phyloP scores from a whole-genome alignment of 1,140 invertebrate genomes.

The Atta texana region DNA sequence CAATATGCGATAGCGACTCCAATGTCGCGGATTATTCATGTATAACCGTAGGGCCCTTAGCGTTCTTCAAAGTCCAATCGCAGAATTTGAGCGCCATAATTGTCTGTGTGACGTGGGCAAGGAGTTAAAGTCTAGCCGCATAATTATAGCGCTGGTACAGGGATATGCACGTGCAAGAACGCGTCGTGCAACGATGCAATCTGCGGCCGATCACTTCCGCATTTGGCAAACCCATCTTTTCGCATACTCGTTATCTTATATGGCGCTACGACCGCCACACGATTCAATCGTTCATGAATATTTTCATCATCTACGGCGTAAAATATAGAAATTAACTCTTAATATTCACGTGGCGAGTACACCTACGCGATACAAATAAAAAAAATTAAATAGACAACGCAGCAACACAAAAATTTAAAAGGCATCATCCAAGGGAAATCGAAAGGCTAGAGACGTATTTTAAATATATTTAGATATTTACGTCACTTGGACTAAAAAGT shows the following conservation, averaged over 20 bases:
- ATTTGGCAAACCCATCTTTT: constrained; percentile 45
- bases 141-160: constrained; percentile 53
- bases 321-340: constrained; percentile 1
- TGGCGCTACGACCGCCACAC: not conserved
- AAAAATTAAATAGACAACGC: not conserved
- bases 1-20: constrained; percentile 53
- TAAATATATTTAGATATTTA: not conserved
- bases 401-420: not conserved
- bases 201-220: constrained; percentile 44
- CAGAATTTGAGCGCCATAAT: constrained; percentile 39
- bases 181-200: constrained; percentile 15
- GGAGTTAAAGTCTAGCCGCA: constrained; percentile 78
- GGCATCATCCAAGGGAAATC: not conserved
- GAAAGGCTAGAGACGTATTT: not conserved
- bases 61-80: not conserved
- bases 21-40: not conserved
- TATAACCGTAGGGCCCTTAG: not conserved
- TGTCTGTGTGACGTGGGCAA: constrained; percentile 81
- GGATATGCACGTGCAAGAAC: constrained; percentile 58
- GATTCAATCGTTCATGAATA: constrained; percentile 13
- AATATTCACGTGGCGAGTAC: not conserved
- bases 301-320: not conserved
- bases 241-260: constrained; percentile 15
- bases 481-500: not conserved
- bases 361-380: not conserved